phyloP scores from a whole-genome alignment of 2,797 vertebrate species.

The Cossypha dichroa region DNA sequence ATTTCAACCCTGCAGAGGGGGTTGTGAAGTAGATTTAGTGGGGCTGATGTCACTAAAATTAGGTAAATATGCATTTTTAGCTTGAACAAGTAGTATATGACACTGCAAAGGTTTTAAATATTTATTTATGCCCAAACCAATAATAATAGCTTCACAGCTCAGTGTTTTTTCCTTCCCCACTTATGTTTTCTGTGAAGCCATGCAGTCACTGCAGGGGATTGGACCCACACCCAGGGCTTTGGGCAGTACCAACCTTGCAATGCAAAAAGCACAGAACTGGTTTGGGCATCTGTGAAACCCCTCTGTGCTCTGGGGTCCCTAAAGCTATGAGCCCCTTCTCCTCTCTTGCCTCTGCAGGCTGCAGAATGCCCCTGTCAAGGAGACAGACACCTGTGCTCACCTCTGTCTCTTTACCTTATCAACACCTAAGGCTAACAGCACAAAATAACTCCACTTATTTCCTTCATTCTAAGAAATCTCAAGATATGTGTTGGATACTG shows the following conservation, averaged over 20 bases:
- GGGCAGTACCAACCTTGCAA: not conserved
- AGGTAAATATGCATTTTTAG: not conserved
- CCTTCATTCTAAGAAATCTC: not conserved
- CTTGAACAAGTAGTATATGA: not conserved
- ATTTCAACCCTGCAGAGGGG: not conserved
- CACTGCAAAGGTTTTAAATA: not conserved
- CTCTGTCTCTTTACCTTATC: not conserved
- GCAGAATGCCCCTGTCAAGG: not conserved
- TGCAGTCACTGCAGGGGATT: not conserved
- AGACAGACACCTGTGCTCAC: not conserved
- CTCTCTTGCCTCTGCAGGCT: not conserved
- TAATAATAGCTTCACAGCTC: not conserved
- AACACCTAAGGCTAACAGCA: not conserved
- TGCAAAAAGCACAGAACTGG: not conserved
- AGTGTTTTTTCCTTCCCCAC: not conserved
- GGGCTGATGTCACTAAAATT: not conserved
- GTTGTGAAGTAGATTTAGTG: not conserved
- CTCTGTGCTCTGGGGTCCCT: not conserved
- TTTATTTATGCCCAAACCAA: not conserved
- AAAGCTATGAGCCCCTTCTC: not conserved
- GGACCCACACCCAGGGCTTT: not conserved
- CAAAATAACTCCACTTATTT: not conserved
- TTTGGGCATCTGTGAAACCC: not conserved
- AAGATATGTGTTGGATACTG: not conserved
- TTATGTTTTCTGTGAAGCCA: not conserved